These are phyloP conservation scores for Wiebesia pumilae DNA, from an alignment of 1,140 invertebrate species.

Conservation along the genomic window DNA sequence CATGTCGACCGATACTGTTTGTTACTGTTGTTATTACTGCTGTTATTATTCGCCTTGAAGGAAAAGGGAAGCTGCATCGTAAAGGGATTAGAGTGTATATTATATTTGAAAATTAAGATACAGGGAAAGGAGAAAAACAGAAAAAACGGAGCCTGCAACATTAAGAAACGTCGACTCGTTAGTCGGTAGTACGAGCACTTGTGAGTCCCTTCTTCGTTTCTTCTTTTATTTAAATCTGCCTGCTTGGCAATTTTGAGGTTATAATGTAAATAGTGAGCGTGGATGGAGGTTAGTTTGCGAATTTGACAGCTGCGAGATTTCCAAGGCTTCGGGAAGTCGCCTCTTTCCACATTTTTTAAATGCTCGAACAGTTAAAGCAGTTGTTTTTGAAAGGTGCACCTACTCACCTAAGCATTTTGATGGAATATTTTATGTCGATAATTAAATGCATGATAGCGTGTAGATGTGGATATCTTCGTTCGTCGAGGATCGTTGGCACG, in stretches of 20 bases:
- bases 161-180: constrained; percentile 10
- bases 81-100: neutral
- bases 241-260: neutral
- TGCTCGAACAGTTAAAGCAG: neutral
- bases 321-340: neutral
- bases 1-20: neutral
- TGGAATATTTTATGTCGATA: neutral
- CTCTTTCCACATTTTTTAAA: neutral
- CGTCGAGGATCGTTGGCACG: neutral
- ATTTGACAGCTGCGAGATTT: constrained; percentile 3
- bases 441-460: neutral
- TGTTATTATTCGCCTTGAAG: neutral
- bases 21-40: neutral
- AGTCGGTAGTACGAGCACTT: constrained; percentile 11
- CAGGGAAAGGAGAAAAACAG: neutral
- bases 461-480: neutral
- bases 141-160: neutral
- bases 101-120: neutral
- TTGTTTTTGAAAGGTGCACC: neutral
- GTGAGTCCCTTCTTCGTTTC: neutral
- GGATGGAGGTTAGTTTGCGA: neutral
- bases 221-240: neutral
- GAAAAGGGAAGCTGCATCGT: neutral
- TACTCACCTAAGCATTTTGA: neutral
- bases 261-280: neutral